A percentile compares a stretch with the other conserved stretches of the same genome.
Evolutionary conservation across 2,888 invertebrate species (phyloP).

Genomic region (Lamellibrachia columna): DNA sequence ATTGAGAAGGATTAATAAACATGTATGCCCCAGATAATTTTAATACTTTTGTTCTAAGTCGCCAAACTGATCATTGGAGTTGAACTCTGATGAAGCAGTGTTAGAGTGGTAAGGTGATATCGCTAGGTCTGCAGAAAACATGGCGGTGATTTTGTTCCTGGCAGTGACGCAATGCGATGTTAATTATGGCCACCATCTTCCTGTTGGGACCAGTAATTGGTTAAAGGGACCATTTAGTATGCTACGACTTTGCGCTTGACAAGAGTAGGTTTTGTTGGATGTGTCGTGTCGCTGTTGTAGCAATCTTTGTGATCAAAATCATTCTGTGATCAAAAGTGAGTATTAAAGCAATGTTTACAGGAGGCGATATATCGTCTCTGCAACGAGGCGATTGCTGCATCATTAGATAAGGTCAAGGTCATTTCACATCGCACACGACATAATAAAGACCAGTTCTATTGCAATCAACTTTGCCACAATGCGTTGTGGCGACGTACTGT

Average conservation of each 20-base stretch:
- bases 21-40: neutral
- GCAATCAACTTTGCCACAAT: no score
- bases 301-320: neutral
- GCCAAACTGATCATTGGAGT: neutral
- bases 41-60: neutral
- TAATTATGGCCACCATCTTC: neutral
- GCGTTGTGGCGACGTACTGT: no score
- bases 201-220: neutral
- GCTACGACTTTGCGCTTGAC: neutral
- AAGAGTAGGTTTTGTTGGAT: neutral
- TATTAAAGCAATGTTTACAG: neutral
- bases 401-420: no score
- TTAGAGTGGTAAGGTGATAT: neutral
- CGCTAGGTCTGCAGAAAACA: neutral
- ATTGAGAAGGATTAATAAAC: neutral
- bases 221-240: neutral
- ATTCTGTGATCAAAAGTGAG: constrained; percentile 10
- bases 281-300: neutral
- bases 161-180: neutral
- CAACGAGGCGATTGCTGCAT: no score
- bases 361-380: no score
- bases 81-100: neutral
- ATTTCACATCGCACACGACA: no score
- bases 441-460: no score
- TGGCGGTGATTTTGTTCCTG: neutral